Conservation (phyloP, 2,888 invertebrate species). For the Andrena bicolor region DNA sequence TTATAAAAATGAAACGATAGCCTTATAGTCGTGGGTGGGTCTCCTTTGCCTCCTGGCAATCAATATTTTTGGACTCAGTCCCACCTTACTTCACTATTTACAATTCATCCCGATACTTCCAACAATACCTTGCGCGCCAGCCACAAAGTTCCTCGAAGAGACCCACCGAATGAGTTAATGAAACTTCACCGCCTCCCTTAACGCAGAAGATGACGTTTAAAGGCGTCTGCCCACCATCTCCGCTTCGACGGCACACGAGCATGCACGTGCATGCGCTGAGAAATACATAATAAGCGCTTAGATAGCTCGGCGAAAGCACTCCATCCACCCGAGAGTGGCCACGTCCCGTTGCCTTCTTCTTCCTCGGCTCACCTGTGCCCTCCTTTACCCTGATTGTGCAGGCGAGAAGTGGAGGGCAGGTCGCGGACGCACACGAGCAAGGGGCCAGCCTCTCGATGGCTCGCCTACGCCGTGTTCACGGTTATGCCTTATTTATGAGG, state of each 20-base stretch:
- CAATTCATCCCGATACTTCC: too few species aligned
- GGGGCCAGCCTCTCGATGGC: background rate
- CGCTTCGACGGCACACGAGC: conserved; percentile 3
- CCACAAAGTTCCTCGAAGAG: too few species aligned
- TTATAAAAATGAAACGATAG: too few species aligned
- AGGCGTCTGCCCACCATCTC: background rate
- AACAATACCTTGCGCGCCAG: too few species aligned
- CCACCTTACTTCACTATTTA: too few species aligned
- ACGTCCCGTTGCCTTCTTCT: conserved; percentile 10
- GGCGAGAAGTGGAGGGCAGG: conserved; percentile 27
- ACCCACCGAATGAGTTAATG: background rate
- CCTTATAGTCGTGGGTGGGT: too few species aligned
- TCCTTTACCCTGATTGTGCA: conserved; percentile 26
- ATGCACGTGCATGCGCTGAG: too few species aligned
- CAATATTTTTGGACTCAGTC: too few species aligned
- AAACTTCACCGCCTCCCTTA: background rate
- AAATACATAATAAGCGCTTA: conserved; percentile 14
- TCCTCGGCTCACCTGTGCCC: background rate
- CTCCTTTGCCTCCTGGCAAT: too few species aligned
- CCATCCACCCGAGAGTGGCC: conserved; percentile 3
- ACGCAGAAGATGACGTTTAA: background rate
- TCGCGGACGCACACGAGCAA: conserved; percentile 26
- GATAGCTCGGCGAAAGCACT: conserved; percentile 35
- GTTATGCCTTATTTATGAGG: conserved; percentile 68
- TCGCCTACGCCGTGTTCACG: conserved; percentile 59